Percentiles rank a stretch among this genome's conserved stretches.
These are phyloP conservation scores for Neoitamus cyanurus DNA, from an alignment of 2,888 invertebrate species.

Conservation along the genomic window DNA sequence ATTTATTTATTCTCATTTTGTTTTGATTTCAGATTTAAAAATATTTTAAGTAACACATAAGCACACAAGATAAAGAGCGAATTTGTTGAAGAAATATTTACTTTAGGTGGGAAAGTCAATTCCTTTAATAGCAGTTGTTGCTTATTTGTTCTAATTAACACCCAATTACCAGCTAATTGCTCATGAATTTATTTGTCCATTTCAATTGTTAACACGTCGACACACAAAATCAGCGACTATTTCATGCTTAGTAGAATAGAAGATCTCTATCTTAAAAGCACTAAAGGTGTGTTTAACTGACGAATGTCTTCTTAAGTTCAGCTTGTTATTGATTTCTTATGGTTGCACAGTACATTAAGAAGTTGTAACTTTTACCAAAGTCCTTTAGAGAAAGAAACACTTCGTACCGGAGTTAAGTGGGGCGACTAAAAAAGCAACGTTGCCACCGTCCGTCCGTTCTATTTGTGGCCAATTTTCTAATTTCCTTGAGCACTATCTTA, in stretches of 20 bases:
- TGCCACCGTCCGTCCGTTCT: neutral
- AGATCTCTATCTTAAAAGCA: neutral
- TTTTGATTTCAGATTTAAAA: neutral
- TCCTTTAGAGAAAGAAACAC: neutral
- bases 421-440: neutral
- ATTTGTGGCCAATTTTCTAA: neutral
- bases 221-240: too few species aligned
- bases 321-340: neutral
- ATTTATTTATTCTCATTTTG: neutral
- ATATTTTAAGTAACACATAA: neutral
- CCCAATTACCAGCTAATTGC: too few species aligned
- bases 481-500: neutral
- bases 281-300: neutral
- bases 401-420: neutral
- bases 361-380: neutral
- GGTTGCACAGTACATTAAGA: neutral
- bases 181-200: too few species aligned
- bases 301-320: neutral
- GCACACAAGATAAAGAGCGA: neutral
- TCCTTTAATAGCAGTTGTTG: too few species aligned
- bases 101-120: too few species aligned
- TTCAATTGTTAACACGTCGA: too few species aligned
- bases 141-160: too few species aligned
- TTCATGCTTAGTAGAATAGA: too few species aligned
- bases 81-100: neutral